Conservation (phyloP, 2,797 vertebrate species). For the Helarctos malayanus region DNA sequence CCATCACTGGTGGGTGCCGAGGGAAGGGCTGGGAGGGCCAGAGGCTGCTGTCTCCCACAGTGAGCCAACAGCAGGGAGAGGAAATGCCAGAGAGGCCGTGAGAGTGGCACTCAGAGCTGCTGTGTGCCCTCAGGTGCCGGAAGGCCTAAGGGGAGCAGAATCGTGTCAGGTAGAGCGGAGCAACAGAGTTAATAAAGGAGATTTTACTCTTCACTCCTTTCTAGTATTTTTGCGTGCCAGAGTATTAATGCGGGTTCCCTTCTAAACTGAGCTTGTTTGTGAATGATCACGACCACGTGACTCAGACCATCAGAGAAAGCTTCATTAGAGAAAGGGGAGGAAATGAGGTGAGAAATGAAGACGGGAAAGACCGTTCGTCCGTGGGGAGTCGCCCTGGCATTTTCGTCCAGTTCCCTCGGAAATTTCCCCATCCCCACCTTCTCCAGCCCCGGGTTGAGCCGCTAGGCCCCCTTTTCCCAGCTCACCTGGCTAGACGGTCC, state of each 20-base stretch:
- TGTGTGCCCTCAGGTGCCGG: not conserved
- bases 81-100: not conserved
- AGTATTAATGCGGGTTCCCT: not conserved
- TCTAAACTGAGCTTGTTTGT: not conserved
- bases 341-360: not conserved
- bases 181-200: not conserved
- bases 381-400: accelerated
- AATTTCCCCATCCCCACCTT: not conserved
- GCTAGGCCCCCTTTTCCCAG: not conserved
- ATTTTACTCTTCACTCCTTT: not conserved
- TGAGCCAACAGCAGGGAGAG: not conserved
- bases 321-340: not conserved
- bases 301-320: not conserved
- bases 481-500: not conserved
- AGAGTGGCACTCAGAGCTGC: not conserved
- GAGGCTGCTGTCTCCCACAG: not conserved
- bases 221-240: not conserved
- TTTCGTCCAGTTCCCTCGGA: not conserved
- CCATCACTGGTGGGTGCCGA: not conserved
- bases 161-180: not conserved
- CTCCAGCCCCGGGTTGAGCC: not conserved
- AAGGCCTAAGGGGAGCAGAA: not conserved
- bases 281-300: not conserved
- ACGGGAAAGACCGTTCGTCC: not conserved
- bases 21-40: not conserved